These are phyloP conservation scores for Sebastiscus albofasciatus DNA, from an alignment of 2,797 vertebrate species.

Conservation along the genomic window DNA sequence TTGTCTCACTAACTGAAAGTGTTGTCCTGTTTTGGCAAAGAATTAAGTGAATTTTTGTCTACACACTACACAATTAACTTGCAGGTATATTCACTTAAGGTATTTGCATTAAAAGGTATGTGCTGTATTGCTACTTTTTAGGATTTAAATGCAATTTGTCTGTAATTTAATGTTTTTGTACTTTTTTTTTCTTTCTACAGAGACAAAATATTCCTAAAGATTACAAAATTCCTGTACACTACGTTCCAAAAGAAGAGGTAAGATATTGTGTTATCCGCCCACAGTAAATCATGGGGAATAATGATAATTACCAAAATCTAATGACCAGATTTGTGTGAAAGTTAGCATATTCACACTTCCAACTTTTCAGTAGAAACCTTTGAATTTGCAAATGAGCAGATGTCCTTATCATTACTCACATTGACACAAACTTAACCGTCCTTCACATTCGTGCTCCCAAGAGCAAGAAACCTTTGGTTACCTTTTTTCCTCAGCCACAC, in stretches of 20 bases:
- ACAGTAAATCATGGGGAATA: not conserved
- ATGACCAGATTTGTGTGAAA: not conserved
- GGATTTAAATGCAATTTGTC: not conserved
- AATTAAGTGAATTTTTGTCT: not conserved
- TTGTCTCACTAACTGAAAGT: not conserved
- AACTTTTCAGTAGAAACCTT: not conserved
- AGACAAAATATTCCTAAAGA: slow-evolving; percentile 89
- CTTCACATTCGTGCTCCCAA: not conserved
- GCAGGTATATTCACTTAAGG: not conserved
- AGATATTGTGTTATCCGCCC: slow-evolving; percentile 20
- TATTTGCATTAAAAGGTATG: no score
- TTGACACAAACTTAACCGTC: not conserved
- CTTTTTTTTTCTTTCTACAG: slow-evolving; percentile 64
- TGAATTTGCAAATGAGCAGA: not conserved
- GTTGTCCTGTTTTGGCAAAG: not conserved
- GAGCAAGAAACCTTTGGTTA: not conserved
- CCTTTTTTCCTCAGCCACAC: not conserved
- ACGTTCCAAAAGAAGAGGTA: slow-evolving; percentile 84
- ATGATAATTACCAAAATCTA: not conserved
- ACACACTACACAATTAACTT: not conserved
- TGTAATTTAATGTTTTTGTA: not conserved
- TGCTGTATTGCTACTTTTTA: not conserved
- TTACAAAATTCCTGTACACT: slow-evolving; percentile 84
- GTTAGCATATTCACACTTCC: not conserved
- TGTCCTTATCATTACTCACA: not conserved